These are phyloP conservation scores for Heterodera carotae DNA, from an alignment of 1,140 invertebrate genomes.

Conservation along the genomic window DNA sequence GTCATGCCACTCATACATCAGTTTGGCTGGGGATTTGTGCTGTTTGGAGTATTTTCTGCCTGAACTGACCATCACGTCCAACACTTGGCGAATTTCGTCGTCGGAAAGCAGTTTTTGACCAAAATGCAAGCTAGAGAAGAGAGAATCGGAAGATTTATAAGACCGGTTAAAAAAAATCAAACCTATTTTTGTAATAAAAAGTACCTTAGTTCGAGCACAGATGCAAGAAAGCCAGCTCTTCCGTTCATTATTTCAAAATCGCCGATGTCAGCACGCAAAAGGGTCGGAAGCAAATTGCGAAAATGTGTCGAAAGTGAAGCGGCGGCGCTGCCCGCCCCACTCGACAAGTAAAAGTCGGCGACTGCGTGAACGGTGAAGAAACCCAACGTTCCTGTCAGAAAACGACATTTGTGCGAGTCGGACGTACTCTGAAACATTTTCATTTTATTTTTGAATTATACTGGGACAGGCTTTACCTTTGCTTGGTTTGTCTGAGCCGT, in stretches of 20 bases:
- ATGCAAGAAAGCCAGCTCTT: slow-evolving; percentile 39
- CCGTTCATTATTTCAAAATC: slow-evolving; percentile 51
- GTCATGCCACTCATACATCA: slow-evolving; percentile 58
- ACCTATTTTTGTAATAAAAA: no score
- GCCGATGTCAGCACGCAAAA: slow-evolving; percentile 31
- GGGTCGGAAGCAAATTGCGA: slow-evolving; percentile 28
- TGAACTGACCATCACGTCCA: slow-evolving; percentile 38
- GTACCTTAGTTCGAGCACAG: slow-evolving; percentile 30
- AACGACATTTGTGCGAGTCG: slow-evolving; percentile 30
- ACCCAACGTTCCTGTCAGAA: slow-evolving; percentile 42
- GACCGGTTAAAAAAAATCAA: not conserved
- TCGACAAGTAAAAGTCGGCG: slow-evolving; percentile 12
- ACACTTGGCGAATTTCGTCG: slow-evolving; percentile 36
- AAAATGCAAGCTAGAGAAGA: slow-evolving; percentile 40
- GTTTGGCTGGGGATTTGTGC: slow-evolving; percentile 33
- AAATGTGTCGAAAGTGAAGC: not conserved
- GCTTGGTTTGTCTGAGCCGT: not conserved
- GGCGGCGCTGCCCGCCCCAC: not conserved
- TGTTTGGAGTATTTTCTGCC: slow-evolving; percentile 38
- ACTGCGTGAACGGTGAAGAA: slow-evolving; percentile 40
- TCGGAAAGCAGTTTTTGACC: slow-evolving; percentile 39
- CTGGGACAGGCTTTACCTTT: no score
- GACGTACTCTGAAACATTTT: slow-evolving; percentile 26
- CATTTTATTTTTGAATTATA: not conserved
- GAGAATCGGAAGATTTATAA: no score